Evolutionary conservation across 2,888 invertebrate genomes (phyloP).

Genomic region (Arenicola marina): DNA sequence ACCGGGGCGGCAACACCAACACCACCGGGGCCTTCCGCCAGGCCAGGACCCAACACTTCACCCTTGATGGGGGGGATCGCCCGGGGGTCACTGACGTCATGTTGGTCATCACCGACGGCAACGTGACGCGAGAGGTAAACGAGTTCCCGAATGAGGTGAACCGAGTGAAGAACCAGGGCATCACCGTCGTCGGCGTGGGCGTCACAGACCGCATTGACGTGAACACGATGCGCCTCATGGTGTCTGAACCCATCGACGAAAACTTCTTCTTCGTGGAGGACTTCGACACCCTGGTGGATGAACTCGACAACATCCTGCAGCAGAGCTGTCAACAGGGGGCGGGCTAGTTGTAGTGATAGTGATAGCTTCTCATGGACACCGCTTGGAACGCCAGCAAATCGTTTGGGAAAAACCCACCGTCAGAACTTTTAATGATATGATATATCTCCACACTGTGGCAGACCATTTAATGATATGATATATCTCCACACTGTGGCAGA

Average conservation of each 20-base stretch:
- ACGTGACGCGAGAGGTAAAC: background rate
- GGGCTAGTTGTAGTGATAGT: too few species aligned
- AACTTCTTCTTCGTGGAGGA: background rate
- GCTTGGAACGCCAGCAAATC: too few species aligned
- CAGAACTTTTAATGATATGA: too few species aligned
- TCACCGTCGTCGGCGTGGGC: background rate
- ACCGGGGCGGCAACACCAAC: constrained; percentile 13
- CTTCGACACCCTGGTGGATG: background rate
- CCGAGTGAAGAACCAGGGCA: background rate
- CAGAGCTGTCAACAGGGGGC: too few species aligned
- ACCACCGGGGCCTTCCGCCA: constrained; percentile 12
- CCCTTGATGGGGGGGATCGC: constrained; percentile 13
- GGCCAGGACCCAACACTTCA: constrained; percentile 3
- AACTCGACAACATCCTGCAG: background rate
- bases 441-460: too few species aligned
- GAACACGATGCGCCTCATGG: background rate
- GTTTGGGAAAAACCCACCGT: too few species aligned
- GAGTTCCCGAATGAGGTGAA: background rate
- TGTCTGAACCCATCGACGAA: background rate
- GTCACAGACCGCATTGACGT: background rate
- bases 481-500: too few species aligned
- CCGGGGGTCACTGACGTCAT: constrained; percentile 11
- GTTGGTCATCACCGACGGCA: constrained; percentile 23
- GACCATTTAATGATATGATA: too few species aligned
- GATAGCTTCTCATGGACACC: too few species aligned